Evolutionary conservation across 30 jellyfish, hydroid and myxozoan species (phyloP).

Genomic region (Catostylus mosaicus): DNA sequence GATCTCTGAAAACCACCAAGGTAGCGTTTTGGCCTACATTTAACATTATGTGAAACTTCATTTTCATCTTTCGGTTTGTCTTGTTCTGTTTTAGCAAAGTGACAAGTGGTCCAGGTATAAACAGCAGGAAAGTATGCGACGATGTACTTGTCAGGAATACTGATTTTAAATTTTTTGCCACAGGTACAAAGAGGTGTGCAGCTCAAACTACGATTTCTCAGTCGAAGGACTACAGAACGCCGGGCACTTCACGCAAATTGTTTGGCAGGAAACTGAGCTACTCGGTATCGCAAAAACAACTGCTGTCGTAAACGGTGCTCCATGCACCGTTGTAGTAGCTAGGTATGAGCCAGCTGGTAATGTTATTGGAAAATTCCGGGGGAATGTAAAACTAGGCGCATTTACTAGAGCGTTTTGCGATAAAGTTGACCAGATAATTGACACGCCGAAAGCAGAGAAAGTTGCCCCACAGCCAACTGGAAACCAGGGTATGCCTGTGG

Average conservation of each 20-base stretch:
- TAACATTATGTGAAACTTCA: too few relatives aligned
- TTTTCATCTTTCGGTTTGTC: too few relatives aligned
- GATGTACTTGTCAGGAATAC: not conserved
- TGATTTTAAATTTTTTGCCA: not conserved
- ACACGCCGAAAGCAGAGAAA: constrained; percentile 31
- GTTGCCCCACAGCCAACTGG: not conserved
- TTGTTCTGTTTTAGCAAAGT: too few relatives aligned
- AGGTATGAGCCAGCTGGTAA: constrained; percentile 85
- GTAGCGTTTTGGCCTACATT: too few relatives aligned
- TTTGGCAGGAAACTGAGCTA: constrained; percentile 65
- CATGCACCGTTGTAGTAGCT: constrained; percentile 83
- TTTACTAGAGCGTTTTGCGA: constrained; percentile 69
- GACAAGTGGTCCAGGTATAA: too few relatives aligned
- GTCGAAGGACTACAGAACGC: constrained; percentile 63
- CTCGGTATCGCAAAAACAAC: constrained; percentile 86
- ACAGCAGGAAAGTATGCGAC: too few relatives aligned
- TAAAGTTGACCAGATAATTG: constrained; percentile 26
- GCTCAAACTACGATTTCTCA: constrained; percentile 48
- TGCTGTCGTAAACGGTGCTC: constrained; percentile 29
- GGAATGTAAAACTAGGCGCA: constrained; percentile 74
- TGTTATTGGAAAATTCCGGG: constrained; percentile 54
- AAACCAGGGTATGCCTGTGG: not conserved
- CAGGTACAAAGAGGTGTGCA: constrained; percentile 79
- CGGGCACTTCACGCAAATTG: constrained; percentile 76
- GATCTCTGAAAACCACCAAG: too few relatives aligned